Evolutionary conservation across 1,140 invertebrate genomes (phyloP).

Genomic region (Gonioctena quinquepunctata): DNA sequence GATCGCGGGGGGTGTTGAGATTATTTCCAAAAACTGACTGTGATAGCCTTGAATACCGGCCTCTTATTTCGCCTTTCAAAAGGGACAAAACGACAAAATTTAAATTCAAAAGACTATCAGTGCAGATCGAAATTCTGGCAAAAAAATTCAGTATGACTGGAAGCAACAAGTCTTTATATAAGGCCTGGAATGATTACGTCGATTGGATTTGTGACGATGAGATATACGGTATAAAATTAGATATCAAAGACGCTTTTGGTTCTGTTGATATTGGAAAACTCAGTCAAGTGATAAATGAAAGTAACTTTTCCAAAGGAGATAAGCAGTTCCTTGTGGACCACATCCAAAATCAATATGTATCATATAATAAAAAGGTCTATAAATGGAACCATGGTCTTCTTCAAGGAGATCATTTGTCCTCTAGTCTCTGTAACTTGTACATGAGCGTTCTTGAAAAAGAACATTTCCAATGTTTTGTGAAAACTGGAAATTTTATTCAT

Average conservation of each 20-base stretch:
- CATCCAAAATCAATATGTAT: slow-evolving; percentile 21
- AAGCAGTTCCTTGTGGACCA: slow-evolving; percentile 12
- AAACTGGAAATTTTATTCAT: slow-evolving; percentile 5
- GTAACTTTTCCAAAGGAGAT: not conserved
- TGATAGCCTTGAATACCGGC: slow-evolving; percentile 3
- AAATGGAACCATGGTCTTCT: slow-evolving; percentile 26
- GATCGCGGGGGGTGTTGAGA: slow-evolving; percentile 12
- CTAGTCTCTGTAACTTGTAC: slow-evolving; percentile 25
- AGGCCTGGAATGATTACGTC: not conserved
- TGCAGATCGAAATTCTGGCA: slow-evolving; percentile 7
- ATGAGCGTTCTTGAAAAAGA: slow-evolving; percentile 14
- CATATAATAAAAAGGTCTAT: slow-evolving; percentile 10
- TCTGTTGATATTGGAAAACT: slow-evolving; percentile 10
- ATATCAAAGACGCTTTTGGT: slow-evolving; percentile 25
- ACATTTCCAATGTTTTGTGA: slow-evolving; percentile 1
- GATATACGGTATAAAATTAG: slow-evolving; percentile 19
- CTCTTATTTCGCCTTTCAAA: slow-evolving; percentile 8
- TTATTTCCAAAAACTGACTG: slow-evolving; percentile 16
- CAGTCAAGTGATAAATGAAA: not conserved
- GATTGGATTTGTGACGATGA: not conserved
- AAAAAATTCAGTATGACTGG: not conserved
- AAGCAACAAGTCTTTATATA: not conserved
- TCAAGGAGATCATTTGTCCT: slow-evolving; percentile 24
- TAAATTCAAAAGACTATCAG: slow-evolving; percentile 1
- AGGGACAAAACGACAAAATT: not conserved